Evolutionary conservation across 2,888 invertebrate species (phyloP), one percentile per base, ranked within the genome.

Genomic region (Herminia tarsipennalis): DNA sequence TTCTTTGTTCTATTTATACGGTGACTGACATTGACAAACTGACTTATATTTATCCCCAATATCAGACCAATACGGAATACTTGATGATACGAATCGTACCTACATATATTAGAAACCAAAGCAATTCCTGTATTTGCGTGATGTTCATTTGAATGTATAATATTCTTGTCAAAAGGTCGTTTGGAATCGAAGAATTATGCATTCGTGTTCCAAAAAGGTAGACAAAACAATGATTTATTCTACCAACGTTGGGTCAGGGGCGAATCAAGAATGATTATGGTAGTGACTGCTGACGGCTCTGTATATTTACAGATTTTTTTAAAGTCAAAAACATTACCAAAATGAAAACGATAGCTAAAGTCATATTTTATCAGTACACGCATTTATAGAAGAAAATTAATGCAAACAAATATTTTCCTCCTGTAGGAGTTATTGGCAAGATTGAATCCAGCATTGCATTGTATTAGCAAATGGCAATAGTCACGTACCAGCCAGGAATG

Each of bases 111-210:
- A 42, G 24, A 49, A 34, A 22, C 22, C 17, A 18, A 40, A 47
- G 13, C 37, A 41, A 34, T 54, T 48, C 30, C 21, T 22, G 9
- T 48, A 46, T 35, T 53, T 37, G 48, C 48, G 50, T 55, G 60
- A n/a, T 33, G 16, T 50, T 50, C 40, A 56, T 56, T 58, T 54
- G 54, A 52, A 56, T 57, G 50, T 53, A 57, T 50, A 48, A 55
- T 42, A 38, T 38, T 41, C 44, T 53, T 58, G 46, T 38, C 50
- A 54, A 51, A 47, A 46, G 36, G 35, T 44, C 25, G 36, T 42
- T 38, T 41, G 18, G 39, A 39, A 54, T 56, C 37, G 35, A 20
- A n/a, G 29, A 48, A 60, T 64, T 58, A 65, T 64, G 58, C 65
- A 61, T 41, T 49, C 29, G 12, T 37, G 27, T 33, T 16, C 33